Evolutionary conservation across 2,113 vertebrate species (phyloP), one percentile per base, ranked within the genome.

Genomic region (Copsychus sechellarum): DNA sequence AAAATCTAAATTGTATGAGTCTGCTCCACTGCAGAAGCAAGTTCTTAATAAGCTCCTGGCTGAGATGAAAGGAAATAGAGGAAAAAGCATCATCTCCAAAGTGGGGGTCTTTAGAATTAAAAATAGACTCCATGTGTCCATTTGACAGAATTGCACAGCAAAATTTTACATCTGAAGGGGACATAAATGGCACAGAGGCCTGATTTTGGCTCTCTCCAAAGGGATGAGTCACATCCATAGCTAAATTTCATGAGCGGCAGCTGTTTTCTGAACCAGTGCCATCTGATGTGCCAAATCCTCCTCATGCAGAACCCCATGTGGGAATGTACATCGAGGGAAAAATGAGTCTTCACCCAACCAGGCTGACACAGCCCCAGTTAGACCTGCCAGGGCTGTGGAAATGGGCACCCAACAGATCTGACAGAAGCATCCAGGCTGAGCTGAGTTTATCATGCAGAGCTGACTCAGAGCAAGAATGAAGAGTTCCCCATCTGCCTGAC

Each of bases 41-140:
- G 76, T 69, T 93, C 94, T 94, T 90, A 95, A 92, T 94, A 95
- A 92, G 93, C 8, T 0, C n/a, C 90, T 96, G 80, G 86, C 92
- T 95, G 88, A 92, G 95, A 93, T 94, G 86, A 96, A 95, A 96
- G 88, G 88, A 96, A 97, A 92, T 65, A 86, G 65, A 92, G 72
- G 86, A 86, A 96, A 95, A 95, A 94, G 82, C 69, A 93, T 79
- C 61, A 48, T 34, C 47, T 43, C 72, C 19, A n/a, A 84, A 95
- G 82, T 42, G 28, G 5, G 25, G 31, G 11, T 34, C 67, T 83
- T 90, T 67, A 53, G 76, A 88, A 90, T 78, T 90, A 90, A 93
- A 94, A 96, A 95, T 96, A 94, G 64, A 69, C 56, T 70, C 67
- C 64, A 24, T 36, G 28, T 78, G 45, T 86, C 85, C 80, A 53